A percentile compares a stretch with the other conserved stretches of the same genome.
phyloP scores from a whole-genome alignment of 2,888 invertebrate species.

The Salticus scenicus region DNA sequence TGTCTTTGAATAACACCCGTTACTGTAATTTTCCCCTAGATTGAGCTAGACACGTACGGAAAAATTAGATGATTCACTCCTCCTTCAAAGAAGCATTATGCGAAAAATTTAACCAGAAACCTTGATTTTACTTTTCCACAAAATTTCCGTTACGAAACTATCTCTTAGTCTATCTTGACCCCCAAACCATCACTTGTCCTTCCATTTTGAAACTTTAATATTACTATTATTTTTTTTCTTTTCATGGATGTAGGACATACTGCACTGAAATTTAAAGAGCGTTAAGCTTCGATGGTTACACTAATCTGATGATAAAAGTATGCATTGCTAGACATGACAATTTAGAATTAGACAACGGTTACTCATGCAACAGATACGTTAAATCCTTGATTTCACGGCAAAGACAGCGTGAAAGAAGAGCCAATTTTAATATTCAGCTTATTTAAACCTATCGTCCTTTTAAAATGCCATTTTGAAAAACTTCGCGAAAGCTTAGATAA shows the following conservation, averaged over 20 bases:
- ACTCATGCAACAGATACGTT: constrained; percentile 3
- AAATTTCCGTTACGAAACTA: background rate
- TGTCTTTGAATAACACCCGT: background rate
- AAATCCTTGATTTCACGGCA: background rate
- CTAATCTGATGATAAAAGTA: background rate
- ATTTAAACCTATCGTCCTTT: too few relatives aligned
- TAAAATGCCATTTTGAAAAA: too few relatives aligned
- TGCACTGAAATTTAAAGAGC: background rate
- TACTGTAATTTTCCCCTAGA: background rate
- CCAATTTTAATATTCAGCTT: too few relatives aligned
- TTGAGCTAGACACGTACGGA: background rate
- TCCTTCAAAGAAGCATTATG: background rate
- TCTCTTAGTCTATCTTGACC: background rate
- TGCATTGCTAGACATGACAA: background rate
- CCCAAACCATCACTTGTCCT: background rate
- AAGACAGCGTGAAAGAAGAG: too few relatives aligned
- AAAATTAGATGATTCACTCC: background rate
- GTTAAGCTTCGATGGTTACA: background rate
- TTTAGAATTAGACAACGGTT: background rate
- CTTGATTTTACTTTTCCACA: background rate
- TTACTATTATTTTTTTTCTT: background rate
- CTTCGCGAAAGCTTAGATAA: too few relatives aligned
- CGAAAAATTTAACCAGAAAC: background rate
- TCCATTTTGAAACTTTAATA: background rate
- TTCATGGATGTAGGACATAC: constrained; percentile 1